A percentile compares a stretch with the other conserved stretches of the same genome.
Evolutionary conservation across 2,888 invertebrate species (phyloP).

Genomic region (Apodemia mormo): DNA sequence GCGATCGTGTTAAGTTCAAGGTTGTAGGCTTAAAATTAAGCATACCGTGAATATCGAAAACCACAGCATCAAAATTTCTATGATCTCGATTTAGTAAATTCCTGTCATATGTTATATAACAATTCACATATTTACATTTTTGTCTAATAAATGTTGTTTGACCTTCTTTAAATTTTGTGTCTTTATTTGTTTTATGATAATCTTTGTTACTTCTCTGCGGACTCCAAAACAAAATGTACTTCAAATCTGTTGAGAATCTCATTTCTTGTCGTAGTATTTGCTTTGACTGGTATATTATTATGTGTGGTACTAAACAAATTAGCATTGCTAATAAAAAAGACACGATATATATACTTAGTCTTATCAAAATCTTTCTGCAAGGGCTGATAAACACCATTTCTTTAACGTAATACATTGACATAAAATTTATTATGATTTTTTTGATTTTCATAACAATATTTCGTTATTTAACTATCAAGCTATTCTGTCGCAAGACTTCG

Average conservation of each 20-base stretch:
- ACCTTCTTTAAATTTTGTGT: slow-evolving; percentile 45
- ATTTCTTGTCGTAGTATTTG: slow-evolving; percentile 19
- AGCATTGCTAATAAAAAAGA: slow-evolving; percentile 42
- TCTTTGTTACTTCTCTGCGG: slow-evolving; percentile 37
- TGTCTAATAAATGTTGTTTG: slow-evolving; percentile 59
- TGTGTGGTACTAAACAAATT: slow-evolving; percentile 48
- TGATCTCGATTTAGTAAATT: slow-evolving; percentile 46
- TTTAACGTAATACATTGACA: slow-evolving; percentile 49
- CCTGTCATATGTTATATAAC: slow-evolving; percentile 61
- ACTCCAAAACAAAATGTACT: slow-evolving; percentile 67
- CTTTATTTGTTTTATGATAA: slow-evolving; percentile 34
- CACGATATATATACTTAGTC: slow-evolving; percentile 42
- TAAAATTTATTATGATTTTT: slow-evolving; percentile 27
- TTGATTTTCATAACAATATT: slow-evolving; percentile 31
- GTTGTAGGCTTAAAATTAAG: slow-evolving; percentile 42
- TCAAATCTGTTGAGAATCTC: slow-evolving; percentile 59
- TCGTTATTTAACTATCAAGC: neutral
- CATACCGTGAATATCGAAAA: slow-evolving; percentile 55
- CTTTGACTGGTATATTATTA: slow-evolving; percentile 35
- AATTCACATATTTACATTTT: slow-evolving; percentile 61
- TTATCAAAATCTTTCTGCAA: slow-evolving; percentile 43
- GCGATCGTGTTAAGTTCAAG: slow-evolving; percentile 48
- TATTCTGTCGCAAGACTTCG: neutral
- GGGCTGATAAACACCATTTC: slow-evolving; percentile 52
- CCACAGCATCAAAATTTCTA: slow-evolving; percentile 59